phyloP scores from a whole-genome alignment of 1,140 invertebrate genomes.

The Wiebesia pumilae region DNA sequence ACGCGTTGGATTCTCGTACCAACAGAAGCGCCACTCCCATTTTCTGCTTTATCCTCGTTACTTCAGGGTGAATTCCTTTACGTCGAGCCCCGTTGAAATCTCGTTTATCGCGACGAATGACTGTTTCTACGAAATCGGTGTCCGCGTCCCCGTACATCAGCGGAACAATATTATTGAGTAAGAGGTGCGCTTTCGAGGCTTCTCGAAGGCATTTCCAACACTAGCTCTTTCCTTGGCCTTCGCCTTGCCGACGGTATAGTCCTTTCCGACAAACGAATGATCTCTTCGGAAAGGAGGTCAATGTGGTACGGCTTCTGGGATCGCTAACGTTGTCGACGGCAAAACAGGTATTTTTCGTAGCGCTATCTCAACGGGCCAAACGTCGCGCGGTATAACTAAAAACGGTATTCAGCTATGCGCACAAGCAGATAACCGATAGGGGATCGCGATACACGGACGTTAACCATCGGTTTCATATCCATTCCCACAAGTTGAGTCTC shows the following conservation, averaged over 20 bases:
- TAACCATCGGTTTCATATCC: neutral
- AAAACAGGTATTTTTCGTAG: neutral
- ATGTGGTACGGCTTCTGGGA: neutral
- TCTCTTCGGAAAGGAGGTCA: neutral
- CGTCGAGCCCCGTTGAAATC: neutral
- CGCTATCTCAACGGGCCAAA: neutral
- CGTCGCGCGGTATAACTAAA: neutral
- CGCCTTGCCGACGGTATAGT: neutral
- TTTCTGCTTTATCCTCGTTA: neutral
- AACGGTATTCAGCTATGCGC: neutral
- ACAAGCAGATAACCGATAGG: neutral
- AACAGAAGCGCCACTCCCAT: neutral
- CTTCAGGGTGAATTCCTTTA: neutral
- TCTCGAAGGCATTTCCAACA: neutral
- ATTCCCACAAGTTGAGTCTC: neutral
- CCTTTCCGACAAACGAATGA: neutral
- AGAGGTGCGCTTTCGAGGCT: too few species aligned
- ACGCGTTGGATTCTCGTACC: too few species aligned
- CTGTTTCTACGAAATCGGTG: neutral
- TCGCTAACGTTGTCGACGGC: neutral
- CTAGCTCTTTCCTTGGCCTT: neutral
- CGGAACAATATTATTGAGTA: neutral
- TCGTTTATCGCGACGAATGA: neutral
- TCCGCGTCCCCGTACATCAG: neutral
- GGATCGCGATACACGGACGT: neutral